Conservation (phyloP, 2,888 invertebrate species). For the Chaetogeoica ovagalla region DNA sequence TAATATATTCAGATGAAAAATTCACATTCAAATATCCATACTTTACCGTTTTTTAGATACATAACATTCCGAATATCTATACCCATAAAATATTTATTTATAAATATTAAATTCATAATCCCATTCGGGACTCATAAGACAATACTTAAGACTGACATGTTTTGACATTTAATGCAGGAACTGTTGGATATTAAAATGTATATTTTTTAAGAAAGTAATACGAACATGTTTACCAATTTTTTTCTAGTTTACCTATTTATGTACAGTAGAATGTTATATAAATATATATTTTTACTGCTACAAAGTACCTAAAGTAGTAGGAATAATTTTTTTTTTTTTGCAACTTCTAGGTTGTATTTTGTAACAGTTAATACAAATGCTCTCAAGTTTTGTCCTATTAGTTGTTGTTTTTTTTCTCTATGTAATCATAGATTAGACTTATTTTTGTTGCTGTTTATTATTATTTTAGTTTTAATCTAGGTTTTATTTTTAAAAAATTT, state of each 20-base stretch:
- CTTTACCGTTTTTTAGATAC: neutral
- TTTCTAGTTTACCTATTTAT: conserved; percentile 14
- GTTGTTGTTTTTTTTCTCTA: conserved; percentile 50
- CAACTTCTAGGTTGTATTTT: conserved; percentile 19
- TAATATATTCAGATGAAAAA: conserved; percentile 63
- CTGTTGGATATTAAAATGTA: conserved; percentile 44
- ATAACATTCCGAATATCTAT: conserved; percentile 24
- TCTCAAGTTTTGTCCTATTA: conserved; percentile 49
- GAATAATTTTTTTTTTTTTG: conserved; percentile 24
- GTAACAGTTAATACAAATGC: conserved; percentile 28
- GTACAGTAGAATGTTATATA: conserved; percentile 37
- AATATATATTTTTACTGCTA: conserved; percentile 37
- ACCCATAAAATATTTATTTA: neutral
- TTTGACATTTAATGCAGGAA: conserved; percentile 47
- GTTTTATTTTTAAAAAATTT: conserved; percentile 16
- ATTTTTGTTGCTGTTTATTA: conserved; percentile 50
- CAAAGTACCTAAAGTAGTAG: conserved; percentile 37
- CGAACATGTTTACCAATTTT: conserved; percentile 32
- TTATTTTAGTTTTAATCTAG: conserved; percentile 45
- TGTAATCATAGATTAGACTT: conserved; percentile 37
- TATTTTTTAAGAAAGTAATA: conserved; percentile 24
- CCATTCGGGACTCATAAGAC: conserved; percentile 24
- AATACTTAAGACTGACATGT: conserved; percentile 49
- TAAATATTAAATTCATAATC: conserved; percentile 4
- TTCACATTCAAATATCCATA: neutral